Evolutionary conservation across 1,140 invertebrate genomes (phyloP), one percentile per base, ranked within the genome.

Genomic region (Drosophila ercepeae): DNA sequence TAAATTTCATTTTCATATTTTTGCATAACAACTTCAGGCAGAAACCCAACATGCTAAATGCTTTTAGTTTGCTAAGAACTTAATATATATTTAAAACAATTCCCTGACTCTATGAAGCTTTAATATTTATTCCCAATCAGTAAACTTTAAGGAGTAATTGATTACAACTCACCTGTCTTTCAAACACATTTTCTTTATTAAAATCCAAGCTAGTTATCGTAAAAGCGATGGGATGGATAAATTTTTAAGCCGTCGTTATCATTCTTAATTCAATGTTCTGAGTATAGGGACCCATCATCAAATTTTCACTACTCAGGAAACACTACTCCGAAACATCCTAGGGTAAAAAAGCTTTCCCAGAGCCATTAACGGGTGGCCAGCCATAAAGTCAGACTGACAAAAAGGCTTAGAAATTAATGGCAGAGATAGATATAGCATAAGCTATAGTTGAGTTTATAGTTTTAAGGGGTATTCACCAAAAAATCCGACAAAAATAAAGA

Each of bases 261-360:
- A 13, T 23, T 21, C 32, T 51, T 41, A 19, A 16, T 16, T n/a
- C 42, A 3, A 18, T 44, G 27, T 34, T 19, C 21, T 21, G 21
- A 21, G 65, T 19, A 16, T 70, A 49, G 21, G 45, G 29, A 59
- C n/a, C n/a, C 72, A 60, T 69, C 69, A 81, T 76, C 58, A 81
- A 81, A 76, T 81, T 79, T 81, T 76, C 69, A 82, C 71, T 73
- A 49, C 58, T 34, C 27, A 42, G 23, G 63, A 78, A 78, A n/a
- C n/a, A n/a, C n/a, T n/a, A n/a, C 58, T 65, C 59, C 48, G 64
- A 59, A 27, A 61, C 57, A 61, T 53, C 23, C 19, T 25, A 50
- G 23, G 53, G 41, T 36, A 51, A 39, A 34, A 23, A 27, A 60
- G 25, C 27, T 50, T 45, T 32, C 52, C 32, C 52, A 36, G 36